These are phyloP conservation scores for Magallana angulata DNA, from an alignment of 1,140 invertebrate genomes.

Conservation along the genomic window DNA sequence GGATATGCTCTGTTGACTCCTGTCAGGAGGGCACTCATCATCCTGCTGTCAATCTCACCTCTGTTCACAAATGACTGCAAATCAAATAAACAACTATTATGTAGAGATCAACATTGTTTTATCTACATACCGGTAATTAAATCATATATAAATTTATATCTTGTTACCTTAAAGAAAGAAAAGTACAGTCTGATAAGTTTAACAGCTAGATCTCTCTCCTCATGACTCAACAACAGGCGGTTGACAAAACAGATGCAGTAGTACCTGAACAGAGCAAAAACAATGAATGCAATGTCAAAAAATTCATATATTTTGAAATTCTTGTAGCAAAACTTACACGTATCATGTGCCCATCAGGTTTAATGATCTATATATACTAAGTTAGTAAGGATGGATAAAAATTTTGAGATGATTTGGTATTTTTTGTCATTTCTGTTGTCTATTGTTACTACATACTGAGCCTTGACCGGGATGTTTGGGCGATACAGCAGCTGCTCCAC, in stretches of 20 bases:
- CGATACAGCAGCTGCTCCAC: conserved; percentile 94
- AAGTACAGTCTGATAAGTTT: conserved; percentile 95
- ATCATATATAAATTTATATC: no score
- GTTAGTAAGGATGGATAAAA: no score
- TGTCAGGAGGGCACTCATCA: conserved; percentile 93
- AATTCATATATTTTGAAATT: background rate
- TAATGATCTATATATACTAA: no score
- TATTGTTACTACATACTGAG: conserved; percentile 82
- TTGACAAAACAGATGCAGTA: conserved; percentile 95
- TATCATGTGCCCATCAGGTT: no score
- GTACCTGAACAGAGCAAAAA: conserved; percentile 81
- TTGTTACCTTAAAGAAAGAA: conserved; percentile 93
- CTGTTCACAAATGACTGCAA: conserved; percentile 82
- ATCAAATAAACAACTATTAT: conserved; percentile 54
- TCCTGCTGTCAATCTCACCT: conserved; percentile 92
- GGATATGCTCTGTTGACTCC: conserved; percentile 94
- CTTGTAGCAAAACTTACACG: no score
- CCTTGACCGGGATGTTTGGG: conserved; percentile 89
- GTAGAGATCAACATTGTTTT: background rate
- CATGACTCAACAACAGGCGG: conserved; percentile 86
- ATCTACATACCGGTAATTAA: no score
- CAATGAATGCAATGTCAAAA: background rate
- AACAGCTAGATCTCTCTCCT: conserved; percentile 88
- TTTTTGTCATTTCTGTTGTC: no score
- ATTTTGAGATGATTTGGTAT: no score